These are phyloP conservation scores for Brienomyrus brachyistius DNA, from an alignment of 2,113 vertebrate species.

Conservation along the genomic window DNA sequence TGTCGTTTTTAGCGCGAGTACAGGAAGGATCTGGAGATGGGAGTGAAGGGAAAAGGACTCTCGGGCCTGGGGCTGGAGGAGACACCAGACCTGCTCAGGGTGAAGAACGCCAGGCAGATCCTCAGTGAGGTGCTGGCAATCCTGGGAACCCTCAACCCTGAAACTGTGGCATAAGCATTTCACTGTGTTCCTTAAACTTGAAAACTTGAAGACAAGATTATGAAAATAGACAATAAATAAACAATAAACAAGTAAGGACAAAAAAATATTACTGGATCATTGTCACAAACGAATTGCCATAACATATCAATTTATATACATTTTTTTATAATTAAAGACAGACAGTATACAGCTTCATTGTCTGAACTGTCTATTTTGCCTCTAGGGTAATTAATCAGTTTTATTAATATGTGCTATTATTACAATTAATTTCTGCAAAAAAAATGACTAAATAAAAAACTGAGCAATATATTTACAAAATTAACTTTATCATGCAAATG, in stretches of 20 bases:
- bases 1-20: conserved; percentile 58
- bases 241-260: background rate
- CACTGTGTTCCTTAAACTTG: background rate
- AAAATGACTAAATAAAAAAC: background rate
- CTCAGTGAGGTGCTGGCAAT: conserved; percentile 61
- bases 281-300: background rate
- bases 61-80: conserved; percentile 67
- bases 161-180: background rate
- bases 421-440: background rate
- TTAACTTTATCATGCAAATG: background rate
- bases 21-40: conserved; percentile 64
- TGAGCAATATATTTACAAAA: too few relatives aligned
- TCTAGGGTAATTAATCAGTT: background rate
- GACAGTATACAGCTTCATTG: background rate
- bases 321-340: background rate
- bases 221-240: background rate
- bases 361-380: background rate
- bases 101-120: conserved; percentile 66
- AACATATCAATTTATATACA: background rate
- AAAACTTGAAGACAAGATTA: background rate
- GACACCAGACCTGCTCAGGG: conserved; percentile 69
- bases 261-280: background rate
- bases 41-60: conserved; percentile 62
- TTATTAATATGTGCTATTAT: background rate
- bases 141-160: background rate